Evolutionary conservation across 2,888 invertebrate species (phyloP), one percentile per base, ranked within the genome.

Genomic region (Boloria selene): DNA sequence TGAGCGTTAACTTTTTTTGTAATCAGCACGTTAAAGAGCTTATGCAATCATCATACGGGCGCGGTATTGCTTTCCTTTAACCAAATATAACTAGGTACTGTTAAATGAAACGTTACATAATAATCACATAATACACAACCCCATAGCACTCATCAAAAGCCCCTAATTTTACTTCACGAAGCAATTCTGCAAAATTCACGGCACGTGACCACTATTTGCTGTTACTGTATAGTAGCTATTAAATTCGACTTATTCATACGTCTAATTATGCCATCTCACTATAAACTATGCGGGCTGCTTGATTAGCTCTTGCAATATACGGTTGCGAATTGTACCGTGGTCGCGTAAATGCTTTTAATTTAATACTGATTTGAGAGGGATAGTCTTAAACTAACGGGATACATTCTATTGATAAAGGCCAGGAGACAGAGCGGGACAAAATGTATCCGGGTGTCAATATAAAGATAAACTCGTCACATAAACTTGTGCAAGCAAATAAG

Each of bases 141-240:
- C 81, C 79, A 81, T 87, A 83, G 78, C 58, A 68, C 73, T 79
- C 78, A 85, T 84, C 82, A 80, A 75, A 77, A 79, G 70, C 78
- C 80, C 81, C 77, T 80, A 80, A 81, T 83, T 80, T 77, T 74
- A 78, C 79, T 74, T 79, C 81, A 80, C 81, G 76, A 78, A 79
- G 76, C 87, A 88, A 90, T 90, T 90, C 85, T 85, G 77, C 85
- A 86, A 85, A 88, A 88, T 87, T 81, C 74, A 70, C 74, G 83
- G 67, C 91, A 91, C 91, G 91, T 90, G 91, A 90, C 91, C 90
- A 79, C 85, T 87, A 89, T 90, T 90, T 86, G 85, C 77, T 75
- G 77, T 81, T 79, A 87, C 84, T 80, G 77, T 83, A 86, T 86
- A 85, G 83, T 82, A 84, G 82, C 80, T 79, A 84, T 84, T 84